Evolutionary conservation across 1,140 invertebrate species (phyloP), one percentile per base, ranked within the genome.

Genomic region (Zeugodacus cucurbitae): DNA sequence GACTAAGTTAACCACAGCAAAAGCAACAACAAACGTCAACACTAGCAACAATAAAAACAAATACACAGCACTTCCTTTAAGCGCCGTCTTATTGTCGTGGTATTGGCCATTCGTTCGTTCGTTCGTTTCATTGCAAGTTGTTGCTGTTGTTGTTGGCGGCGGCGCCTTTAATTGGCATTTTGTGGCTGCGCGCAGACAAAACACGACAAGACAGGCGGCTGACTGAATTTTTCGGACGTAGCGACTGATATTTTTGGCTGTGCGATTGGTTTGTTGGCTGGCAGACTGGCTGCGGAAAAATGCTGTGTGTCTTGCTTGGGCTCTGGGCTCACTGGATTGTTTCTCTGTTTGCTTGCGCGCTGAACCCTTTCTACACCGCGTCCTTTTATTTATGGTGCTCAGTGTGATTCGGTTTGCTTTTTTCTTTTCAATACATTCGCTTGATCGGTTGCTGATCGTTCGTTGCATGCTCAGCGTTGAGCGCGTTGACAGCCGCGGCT

Each of bases 111-210:
- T 34, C 10, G 10, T 26, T 34, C 64, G 14, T 37, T 20, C 26
- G 7, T 20, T 34, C 20, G 2, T 70, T n/a, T n/a, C n/a, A n/a
- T n/a, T n/a, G n/a, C n/a, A n/a, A n/a, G 14, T 54, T 44, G 41
- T 82, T 82, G 74, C 6, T 82, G 3, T 82, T 82, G 74, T 82
- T 82, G 41, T 82, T 82, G 41, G n/a, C 41, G 74, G 74, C 74
- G 74, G 74, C 74, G 74, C 74, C 74, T 82, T 82, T 82, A 82
- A 82, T 82, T 82, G 74, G 74, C 74, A 82, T 82, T 82, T 82
- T 82, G 41, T 82, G 41, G 74, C 74, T 48, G 22, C 44, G 26
- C 74, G 7, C 74, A 82, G 74, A 82, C 74, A 82, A 82, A 82
- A 82, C 74, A 82, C 74, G 74, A 82, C 74, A 82, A 82, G 74